Conservation (phyloP, 1,140 invertebrate genomes). For the Drosophila serrata region DNA sequence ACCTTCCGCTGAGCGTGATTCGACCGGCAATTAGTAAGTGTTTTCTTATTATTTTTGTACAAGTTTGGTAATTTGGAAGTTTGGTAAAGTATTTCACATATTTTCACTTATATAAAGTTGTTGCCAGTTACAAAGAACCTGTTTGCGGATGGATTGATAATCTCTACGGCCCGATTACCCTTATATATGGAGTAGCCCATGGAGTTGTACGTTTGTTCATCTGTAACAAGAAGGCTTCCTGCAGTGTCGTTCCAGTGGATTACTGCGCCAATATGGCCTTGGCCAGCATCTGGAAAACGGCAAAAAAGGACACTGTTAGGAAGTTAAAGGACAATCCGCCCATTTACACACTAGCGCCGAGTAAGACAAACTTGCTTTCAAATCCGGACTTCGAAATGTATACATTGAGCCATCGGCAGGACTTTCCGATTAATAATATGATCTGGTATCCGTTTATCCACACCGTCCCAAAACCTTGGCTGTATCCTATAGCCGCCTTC, state of each 20-base stretch:
- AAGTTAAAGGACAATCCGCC: constrained; percentile 62
- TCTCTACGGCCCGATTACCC: constrained; percentile 94
- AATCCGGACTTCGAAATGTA: constrained; percentile 86
- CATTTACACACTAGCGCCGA: constrained; percentile 90
- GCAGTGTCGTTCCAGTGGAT: constrained; percentile 91
- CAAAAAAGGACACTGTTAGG: constrained; percentile 14
- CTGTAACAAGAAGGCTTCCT: constrained; percentile 85
- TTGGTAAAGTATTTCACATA: no score
- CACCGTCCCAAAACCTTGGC: constrained; percentile 68
- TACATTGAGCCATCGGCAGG: constrained; percentile 52
- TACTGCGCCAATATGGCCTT: constrained; percentile 91
- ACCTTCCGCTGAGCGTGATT: constrained; percentile 90
- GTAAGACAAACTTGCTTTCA: constrained; percentile 87
- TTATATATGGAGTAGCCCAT: constrained; percentile 88
- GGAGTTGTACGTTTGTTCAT: constrained; percentile 90
- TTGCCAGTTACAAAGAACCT: constrained; percentile 92
- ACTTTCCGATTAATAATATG: constrained; percentile 74
- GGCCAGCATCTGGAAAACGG: constrained; percentile 89
- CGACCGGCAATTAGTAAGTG: constrained; percentile 90
- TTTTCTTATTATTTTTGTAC: background rate
- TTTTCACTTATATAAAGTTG: constrained; percentile 90
- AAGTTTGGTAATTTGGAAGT: constrained; percentile 59
- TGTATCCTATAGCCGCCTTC: constrained; percentile 85
- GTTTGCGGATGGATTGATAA: constrained; percentile 94
- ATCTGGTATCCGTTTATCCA: constrained; percentile 86